phyloP scores from a whole-genome alignment of 2,113 vertebrate species.

The Herpetotheres cachinnans region DNA sequence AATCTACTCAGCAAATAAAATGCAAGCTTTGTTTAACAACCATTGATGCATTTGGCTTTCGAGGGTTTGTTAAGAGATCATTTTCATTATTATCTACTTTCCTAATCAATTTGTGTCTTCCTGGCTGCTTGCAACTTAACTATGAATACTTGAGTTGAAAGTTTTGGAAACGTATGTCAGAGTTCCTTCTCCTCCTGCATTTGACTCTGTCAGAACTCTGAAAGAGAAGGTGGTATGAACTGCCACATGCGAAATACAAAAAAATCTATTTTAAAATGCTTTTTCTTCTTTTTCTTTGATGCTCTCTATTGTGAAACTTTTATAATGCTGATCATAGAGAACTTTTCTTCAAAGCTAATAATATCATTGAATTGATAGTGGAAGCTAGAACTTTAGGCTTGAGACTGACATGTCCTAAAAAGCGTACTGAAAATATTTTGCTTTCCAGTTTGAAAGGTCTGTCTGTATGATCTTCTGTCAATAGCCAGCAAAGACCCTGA shows the following conservation, averaged over 20 bases:
- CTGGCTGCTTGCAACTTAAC: not conserved
- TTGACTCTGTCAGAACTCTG: not conserved
- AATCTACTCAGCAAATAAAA: not conserved
- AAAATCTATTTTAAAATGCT: not conserved
- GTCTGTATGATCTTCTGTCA: not conserved
- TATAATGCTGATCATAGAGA: not conserved
- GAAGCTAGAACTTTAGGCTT: not conserved
- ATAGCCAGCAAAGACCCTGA: not conserved
- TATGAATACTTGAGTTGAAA: not conserved
- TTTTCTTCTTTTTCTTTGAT: conserved; percentile 8
- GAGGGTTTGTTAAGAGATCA: not conserved
- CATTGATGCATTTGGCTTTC: not conserved
- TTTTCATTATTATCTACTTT: not conserved
- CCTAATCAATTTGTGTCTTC: not conserved
- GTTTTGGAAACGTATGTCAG: not conserved
- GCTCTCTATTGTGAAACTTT: conserved; percentile 11
- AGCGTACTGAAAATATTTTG: not conserved
- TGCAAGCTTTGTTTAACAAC: not conserved
- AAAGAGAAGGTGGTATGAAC: not conserved
- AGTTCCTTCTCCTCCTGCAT: not conserved
- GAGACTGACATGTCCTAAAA: not conserved
- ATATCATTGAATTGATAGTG: not conserved
- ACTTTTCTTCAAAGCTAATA: not conserved
- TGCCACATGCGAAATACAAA: not conserved
- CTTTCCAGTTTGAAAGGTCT: not conserved